Base-by-base conservation (phyloP, 2,113 vertebrate species). In the Toxotes jaculatrix region DNA sequence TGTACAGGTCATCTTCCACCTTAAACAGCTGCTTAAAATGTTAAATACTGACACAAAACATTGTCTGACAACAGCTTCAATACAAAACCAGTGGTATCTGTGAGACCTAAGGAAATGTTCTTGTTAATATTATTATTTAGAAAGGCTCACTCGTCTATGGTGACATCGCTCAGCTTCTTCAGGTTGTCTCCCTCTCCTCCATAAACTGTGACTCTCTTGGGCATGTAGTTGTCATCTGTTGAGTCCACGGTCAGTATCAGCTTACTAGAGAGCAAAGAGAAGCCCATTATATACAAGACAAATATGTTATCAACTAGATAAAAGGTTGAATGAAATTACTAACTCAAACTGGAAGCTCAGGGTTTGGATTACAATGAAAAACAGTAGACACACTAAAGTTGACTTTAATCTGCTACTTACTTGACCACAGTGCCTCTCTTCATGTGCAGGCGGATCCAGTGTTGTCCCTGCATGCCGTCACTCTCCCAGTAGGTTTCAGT, bases 401-500 rank as follows among this genome's bases (percentile, higher is more conserved):
- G 27, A 7, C 9, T 17, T 8, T 7, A 32, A 62, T 61, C n/a
- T 2, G 56, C 11, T 66, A 0, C 97, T 96, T 92, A 99, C 98
- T 98, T 99, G 88, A 99, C 96, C 78, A 99, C 96, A 21, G 97
- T 98, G 90, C 97, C 97, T 90, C 97, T 98, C 95, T 97, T 99
- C 98, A 99, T 99, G 65, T 97, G 97, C 84, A 99, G 96, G 27
- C 98, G 98, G 85, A 99, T 97, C 98, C 98, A 99, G 92, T 99
- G 98, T 85, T 99, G 97, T 68, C 97, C 97, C 91, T 98, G 97
- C 90, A 97, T 97, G n/a, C 98, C 97, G 6, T 99, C 97, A 0
- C 98, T 99, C 92, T 99, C 98, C 98, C 98, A 99, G 93, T 96
- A 99, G 0, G 98, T 99, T 88, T 98, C 97, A 0, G 94, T 96